phyloP scores from a whole-genome alignment of 2,113 vertebrate species.

The Nannobrachium achirus region DNA sequence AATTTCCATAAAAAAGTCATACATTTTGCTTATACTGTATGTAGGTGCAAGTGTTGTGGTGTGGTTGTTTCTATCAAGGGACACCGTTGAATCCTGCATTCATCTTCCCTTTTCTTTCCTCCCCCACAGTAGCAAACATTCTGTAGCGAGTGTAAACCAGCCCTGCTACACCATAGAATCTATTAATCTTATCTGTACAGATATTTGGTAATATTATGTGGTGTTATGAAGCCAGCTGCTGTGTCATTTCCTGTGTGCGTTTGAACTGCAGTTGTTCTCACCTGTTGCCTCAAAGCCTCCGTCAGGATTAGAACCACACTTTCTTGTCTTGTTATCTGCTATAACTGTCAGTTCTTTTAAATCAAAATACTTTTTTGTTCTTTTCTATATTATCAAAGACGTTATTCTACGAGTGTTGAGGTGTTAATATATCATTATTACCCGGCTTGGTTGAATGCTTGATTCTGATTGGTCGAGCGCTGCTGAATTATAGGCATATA shows the following conservation, averaged over 20 bases:
- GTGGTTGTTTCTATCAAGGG: constrained; percentile 46
- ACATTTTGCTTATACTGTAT: constrained; percentile 42
- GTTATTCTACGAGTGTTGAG: too few species aligned
- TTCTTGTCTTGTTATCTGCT: constrained; percentile 87
- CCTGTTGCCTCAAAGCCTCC: constrained; percentile 21
- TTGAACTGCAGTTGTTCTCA: constrained; percentile 31
- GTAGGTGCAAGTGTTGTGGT: constrained; percentile 52
- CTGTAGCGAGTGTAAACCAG: constrained; percentile 85
- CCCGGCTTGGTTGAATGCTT: too few species aligned
- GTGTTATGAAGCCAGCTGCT: constrained; percentile 52
- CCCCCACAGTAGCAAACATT: constrained; percentile 94
- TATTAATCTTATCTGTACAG: constrained; percentile 68
- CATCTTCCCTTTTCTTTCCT: constrained; percentile 61
- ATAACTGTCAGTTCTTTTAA: too few species aligned
- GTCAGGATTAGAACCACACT: constrained; percentile 47
- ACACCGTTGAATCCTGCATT: constrained; percentile 63
- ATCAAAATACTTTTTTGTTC: too few species aligned
- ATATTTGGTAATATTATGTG: constrained; percentile 67
- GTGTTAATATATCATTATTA: too few species aligned
- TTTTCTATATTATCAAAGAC: too few species aligned
- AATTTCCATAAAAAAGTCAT: constrained; percentile 71
- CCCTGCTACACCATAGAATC: constrained; percentile 37
- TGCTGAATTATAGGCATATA: too few species aligned
- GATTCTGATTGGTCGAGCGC: too few species aligned
- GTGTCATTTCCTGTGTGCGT: too few species aligned